Conservation (phyloP, 2,113 vertebrate species). For the Lepidiolamprologus cunningtoni region DNA sequence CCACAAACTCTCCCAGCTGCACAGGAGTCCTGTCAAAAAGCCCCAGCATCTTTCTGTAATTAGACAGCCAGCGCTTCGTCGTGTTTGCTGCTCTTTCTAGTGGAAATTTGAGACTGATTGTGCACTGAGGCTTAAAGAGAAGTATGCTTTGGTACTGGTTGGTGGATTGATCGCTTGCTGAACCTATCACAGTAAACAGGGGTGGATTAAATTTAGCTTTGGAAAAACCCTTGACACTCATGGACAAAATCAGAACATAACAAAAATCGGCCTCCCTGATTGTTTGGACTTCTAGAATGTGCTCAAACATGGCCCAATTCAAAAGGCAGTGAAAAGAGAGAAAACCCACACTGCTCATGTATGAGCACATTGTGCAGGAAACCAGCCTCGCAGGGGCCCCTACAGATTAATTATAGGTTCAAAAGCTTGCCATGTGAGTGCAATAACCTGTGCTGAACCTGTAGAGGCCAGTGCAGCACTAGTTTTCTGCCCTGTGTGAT, state of each 20-base stretch:
- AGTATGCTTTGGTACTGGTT: neutral
- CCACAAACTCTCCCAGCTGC: neutral
- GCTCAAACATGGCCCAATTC: neutral
- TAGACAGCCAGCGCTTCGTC: neutral
- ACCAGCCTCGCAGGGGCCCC: slow-evolving; percentile 29
- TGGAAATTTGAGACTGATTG: neutral
- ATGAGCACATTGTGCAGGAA: neutral
- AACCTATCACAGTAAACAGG: neutral
- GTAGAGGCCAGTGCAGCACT: slow-evolving; percentile 63
- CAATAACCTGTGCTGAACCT: slow-evolving; percentile 57
- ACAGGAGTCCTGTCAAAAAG: neutral
- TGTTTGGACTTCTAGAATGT: neutral
- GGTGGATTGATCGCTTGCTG: neutral
- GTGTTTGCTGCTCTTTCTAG: neutral
- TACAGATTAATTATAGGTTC: slow-evolving; percentile 7
- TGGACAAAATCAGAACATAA: neutral
- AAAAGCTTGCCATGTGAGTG: slow-evolving; percentile 31
- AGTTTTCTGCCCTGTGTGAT: slow-evolving; percentile 55
- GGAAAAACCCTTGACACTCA: neutral
- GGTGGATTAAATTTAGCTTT: neutral
- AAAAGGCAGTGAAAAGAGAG: neutral
- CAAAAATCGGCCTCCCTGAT: neutral
- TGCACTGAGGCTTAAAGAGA: neutral
- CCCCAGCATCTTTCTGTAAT: neutral
- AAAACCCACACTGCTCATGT: neutral